Evolutionary conservation across 2,113 vertebrate genomes (phyloP), one percentile per base, ranked within the genome.

Genomic region (Gobius niger): DNA sequence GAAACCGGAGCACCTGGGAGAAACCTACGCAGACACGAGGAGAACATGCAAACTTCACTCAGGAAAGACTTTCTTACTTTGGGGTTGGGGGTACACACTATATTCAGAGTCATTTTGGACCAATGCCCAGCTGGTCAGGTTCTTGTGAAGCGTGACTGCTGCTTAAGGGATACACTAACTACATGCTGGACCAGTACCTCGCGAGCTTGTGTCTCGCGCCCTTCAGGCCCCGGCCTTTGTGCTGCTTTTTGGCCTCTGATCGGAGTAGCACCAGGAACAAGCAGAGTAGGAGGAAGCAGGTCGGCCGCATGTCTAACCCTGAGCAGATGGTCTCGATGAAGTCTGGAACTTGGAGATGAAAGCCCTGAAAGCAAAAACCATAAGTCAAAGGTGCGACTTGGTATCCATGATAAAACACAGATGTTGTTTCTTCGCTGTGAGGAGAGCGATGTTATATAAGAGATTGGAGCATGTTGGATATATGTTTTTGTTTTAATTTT

Each of bases 201-300:
- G 71, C 52, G 15, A 83, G 73, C 73, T 85, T 83, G n/a, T 77
- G 75, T 46, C 82, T 81, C 0, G 47, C 72, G 53, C 76, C 68
- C 78, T 9, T 91, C 89, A 53, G 88, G 86, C 83, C 89, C 76
- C 64, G 68, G 41, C 83, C 85, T 47, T 67, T 87, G 12, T 79
- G 77, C 0, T 72, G 65, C 77, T 76, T 94, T 81, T 88, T 93
- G 66, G 89, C 87, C 59, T 95, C 91, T 0, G 80, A 86, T 61
- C 92, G 86, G 60, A 96, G 79, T 77, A 95, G 80, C n/a, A 98
- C 76, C 44, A 96, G 73, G 62, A 95, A 78, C 77, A 94, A 51
- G 67, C 92, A 44, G 74, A 86, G 84, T 0, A 81, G 82, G 88
- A 93, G 82, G 90, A 92, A 84, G 76, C 63, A 81, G 78, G 41